Conservation (phyloP, 2,888 invertebrate species). For the Alsophila aescularia region DNA sequence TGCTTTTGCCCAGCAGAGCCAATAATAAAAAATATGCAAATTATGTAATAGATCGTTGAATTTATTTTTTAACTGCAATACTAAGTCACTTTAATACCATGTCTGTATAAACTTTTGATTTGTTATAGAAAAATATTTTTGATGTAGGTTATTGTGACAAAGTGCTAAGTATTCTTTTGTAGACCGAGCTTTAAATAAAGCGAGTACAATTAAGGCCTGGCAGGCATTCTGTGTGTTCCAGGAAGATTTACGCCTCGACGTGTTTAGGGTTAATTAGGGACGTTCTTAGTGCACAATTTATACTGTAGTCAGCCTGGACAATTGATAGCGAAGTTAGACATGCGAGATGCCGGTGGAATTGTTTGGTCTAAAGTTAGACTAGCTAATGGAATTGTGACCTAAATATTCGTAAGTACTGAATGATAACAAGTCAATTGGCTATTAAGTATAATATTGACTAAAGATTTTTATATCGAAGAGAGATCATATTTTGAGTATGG, state of each 20-base stretch:
- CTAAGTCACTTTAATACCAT: background rate
- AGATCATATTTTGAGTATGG: too few species aligned
- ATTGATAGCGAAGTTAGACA: constrained; percentile 16
- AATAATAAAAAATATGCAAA: too few species aligned
- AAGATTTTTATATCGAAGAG: too few species aligned
- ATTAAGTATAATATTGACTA: too few species aligned
- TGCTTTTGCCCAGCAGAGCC: too few species aligned
- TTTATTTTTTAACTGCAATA: background rate
- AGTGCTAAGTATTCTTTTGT: background rate
- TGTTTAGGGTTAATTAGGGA: constrained; percentile 79
- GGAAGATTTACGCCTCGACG: constrained; percentile 68
- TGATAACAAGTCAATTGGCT: too few species aligned
- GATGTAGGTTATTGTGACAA: background rate
- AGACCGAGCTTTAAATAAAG: constrained; percentile 1
- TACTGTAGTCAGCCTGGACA: constrained; percentile 13
- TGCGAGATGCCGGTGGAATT: background rate
- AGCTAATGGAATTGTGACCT: background rate
- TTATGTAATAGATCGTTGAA: too few species aligned
- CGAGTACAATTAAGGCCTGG: constrained; percentile 58
- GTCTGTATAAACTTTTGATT: background rate
- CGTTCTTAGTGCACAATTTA: constrained; percentile 55
- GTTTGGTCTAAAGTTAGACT: background rate
- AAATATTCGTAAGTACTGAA: too few species aligned
- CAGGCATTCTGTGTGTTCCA: constrained; percentile 54
- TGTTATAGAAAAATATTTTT: background rate